Percentiles rank a stretch among this genome's conserved stretches.
Conservation (phyloP, 2,113 vertebrate species). For the Xiphophorus hellerii region DNA sequence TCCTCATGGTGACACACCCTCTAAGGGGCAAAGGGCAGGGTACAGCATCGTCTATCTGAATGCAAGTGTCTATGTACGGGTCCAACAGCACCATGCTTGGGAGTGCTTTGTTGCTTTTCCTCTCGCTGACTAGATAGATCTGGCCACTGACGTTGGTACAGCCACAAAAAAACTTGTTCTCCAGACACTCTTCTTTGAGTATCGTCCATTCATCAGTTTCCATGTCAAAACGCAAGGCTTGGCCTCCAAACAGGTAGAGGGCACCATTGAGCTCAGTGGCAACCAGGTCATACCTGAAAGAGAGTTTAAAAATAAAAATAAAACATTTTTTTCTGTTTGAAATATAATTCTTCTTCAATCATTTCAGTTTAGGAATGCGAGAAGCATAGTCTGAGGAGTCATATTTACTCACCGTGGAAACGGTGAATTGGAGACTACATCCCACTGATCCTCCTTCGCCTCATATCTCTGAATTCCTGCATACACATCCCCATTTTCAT, state of each 20-base stretch:
- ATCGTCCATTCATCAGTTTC: constrained; percentile 86
- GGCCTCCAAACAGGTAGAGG: constrained; percentile 88
- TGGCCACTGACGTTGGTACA: constrained; percentile 83
- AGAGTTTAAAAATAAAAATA: not conserved
- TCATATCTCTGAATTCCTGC: constrained; percentile 85
- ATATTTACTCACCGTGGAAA: constrained; percentile 81
- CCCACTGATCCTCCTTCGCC: constrained; percentile 81
- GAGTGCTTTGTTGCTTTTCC: constrained; percentile 77
- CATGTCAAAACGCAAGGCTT: constrained; percentile 83
- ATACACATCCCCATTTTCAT: constrained; percentile 88
- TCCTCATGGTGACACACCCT: constrained; percentile 81
- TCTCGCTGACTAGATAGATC: constrained; percentile 86
- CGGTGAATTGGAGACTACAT: constrained; percentile 86
- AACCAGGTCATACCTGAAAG: constrained; percentile 86
- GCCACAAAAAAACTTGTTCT: constrained; percentile 86
- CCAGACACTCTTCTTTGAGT: constrained; percentile 82
- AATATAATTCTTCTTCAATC: not conserved
- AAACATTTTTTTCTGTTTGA: not conserved
- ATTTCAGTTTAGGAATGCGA: not conserved
- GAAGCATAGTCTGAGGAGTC: not conserved
- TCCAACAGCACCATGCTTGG: constrained; percentile 85
- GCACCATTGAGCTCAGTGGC: constrained; percentile 86
- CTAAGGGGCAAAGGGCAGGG: constrained; percentile 86
- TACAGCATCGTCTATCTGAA: constrained; percentile 80
- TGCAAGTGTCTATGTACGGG: constrained; percentile 84